phyloP scores from a whole-genome alignment of 2,888 invertebrate species.

The Dichetophora obliterata region DNA sequence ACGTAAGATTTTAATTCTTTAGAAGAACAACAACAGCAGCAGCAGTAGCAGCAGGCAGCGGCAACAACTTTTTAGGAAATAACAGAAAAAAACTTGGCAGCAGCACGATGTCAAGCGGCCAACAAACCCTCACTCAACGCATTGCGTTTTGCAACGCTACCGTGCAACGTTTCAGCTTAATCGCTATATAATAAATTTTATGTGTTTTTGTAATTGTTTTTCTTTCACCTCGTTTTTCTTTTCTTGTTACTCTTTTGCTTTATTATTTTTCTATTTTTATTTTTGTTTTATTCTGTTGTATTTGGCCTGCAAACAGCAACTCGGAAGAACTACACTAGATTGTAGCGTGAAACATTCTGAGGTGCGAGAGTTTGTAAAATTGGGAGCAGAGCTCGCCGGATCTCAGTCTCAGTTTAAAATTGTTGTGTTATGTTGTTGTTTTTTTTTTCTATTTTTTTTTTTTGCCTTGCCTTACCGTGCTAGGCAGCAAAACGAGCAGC shows the following conservation, averaged over 20 bases:
- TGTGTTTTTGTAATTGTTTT: background rate
- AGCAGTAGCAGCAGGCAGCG: constrained; percentile 22
- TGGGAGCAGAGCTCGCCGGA: background rate
- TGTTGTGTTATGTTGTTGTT: background rate
- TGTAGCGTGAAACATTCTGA: constrained; percentile 53
- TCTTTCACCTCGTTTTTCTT: constrained; percentile 16
- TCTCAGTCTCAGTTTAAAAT: background rate
- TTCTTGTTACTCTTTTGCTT: background rate
- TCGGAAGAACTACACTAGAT: constrained; percentile 50
- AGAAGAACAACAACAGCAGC: background rate
- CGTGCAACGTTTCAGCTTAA: background rate
- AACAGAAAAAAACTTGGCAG: background rate
- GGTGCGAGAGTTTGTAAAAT: constrained; percentile 16
- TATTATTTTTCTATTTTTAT: too few species aligned
- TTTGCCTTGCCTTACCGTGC: background rate
- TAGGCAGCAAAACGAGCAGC: background rate
- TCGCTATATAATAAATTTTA: background rate
- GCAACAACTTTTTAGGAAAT: background rate
- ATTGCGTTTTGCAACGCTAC: background rate
- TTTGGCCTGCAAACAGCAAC: background rate
- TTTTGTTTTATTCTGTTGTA: background rate
- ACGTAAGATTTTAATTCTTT: background rate
- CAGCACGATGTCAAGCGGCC: background rate
- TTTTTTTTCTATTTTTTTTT: background rate
- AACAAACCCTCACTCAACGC: background rate